A percentile compares a stretch with the other conserved stretches of the same genome.
Evolutionary conservation across 1,140 invertebrate genomes (phyloP).

Genomic region (Saxidomus purpurata): DNA sequence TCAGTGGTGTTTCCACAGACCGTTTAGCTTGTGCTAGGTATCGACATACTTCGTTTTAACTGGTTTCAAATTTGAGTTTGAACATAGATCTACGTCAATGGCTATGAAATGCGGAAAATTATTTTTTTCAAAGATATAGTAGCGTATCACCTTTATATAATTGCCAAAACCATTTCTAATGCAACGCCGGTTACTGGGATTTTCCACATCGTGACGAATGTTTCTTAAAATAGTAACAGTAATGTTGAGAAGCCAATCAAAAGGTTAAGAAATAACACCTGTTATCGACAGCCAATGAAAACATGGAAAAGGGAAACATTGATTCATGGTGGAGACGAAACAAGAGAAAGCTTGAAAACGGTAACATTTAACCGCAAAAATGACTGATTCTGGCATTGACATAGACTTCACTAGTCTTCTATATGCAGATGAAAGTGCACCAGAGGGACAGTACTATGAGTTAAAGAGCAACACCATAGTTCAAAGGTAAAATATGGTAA

Average conservation of each 20-base stretch:
- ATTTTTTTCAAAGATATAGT: no score
- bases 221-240: background rate
- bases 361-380: conserved; percentile 13
- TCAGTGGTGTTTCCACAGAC: no score
- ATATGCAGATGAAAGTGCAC: conserved; percentile 5
- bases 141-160: no score
- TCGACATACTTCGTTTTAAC: no score
- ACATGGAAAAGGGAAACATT: background rate
- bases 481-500: conserved; percentile 53
- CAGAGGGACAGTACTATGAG: conserved; percentile 29
- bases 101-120: no score
- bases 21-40: no score
- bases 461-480: conserved; percentile 49
- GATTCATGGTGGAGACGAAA: background rate
- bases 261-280: background rate
- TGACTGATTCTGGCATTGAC: conserved; percentile 59
- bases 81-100: no score
- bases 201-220: conserved; percentile 19
- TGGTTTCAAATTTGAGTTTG: no score
- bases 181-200: background rate
- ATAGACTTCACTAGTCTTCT: conserved; percentile 37
- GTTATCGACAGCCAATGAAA: background rate
- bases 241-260: background rate
- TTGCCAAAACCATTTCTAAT: background rate
- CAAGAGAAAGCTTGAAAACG: background rate